Evolutionary conservation across 2,888 invertebrate genomes (phyloP), one percentile per base, ranked within the genome.

Genomic region (Phlogophora meticulosa): DNA sequence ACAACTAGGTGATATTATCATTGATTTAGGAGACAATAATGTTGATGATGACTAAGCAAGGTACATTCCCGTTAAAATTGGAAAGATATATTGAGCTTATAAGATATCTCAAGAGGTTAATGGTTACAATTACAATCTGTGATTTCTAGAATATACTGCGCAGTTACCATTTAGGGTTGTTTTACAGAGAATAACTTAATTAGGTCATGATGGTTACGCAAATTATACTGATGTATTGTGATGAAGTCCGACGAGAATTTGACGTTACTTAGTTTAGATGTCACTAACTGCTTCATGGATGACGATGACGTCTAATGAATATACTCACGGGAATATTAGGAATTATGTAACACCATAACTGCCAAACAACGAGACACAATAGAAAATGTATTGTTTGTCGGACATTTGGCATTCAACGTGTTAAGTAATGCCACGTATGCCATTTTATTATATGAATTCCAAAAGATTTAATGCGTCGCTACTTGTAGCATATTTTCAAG

Each of bases 1-100:
- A n/a, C n/a, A n/a, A n/a, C 10, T 62, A 69, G 62, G 62, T 71
- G 51, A 58, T 22, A n/a, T 32, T 40, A 15, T 36, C 15, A 61
- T 42, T 36, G 20, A 38, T 34, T 28, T 17, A 13, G 10, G 10
- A 43, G 15, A 15, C 4, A 36, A 32, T 3, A 34, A 32, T 10
- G 22, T 36, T 17, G 28, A 46, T 4, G 13, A 17, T 36, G 13
- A 40, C n/a, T 2, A 40, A 2, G 20, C 1, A 40, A 34, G 15
- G 20, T 20, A 10, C 7, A 36, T 1, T 11, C 11, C 28, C 22
- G 17, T 13, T 10, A 60, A 40, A 48, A 28, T 34, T 22, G 0
- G 1, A 5, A 20, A 28, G 2, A n/a, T 22, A 20, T 28, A 24
- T 28, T 36, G 42, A 69, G 48, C 11, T 17, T 45, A 40, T 15